Base-by-base conservation (phyloP, 2,797 vertebrate species). In the Cossypha caffra region DNA sequence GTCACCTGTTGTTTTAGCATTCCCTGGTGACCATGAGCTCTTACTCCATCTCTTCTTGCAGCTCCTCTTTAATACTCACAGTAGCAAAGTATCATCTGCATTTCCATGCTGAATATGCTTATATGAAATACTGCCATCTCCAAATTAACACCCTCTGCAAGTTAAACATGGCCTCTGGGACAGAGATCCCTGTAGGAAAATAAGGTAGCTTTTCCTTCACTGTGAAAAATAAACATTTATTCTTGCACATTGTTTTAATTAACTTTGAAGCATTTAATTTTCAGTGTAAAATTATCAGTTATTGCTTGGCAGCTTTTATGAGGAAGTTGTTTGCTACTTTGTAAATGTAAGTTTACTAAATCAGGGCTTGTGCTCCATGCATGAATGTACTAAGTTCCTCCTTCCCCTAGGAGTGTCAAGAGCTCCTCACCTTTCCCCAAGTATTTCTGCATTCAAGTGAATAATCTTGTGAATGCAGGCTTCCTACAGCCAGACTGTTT, bases 301-400 rank as follows among this genome's bases (percentile, higher is more conserved):
- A 13, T 11, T 91, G 52, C 17, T 24, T 33, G 35, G 31, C 23
- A 77, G 42, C 17, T 91, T 79, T 93, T 33, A 26, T 61, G 29
- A 91, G 68, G 75, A 87, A 94, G 52, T 77, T 86, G 26, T 80
- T 91, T 74, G 42, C 48, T 83, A 11, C n/a, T 77, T 91, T 80
- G 58, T 40, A 83, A 96, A 83, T 72, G 35, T 42, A 72, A 16
- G 16, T 69, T 89, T 87, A 48, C 71, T 85, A 58, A 69, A 79
- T 51, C 43, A 61, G 57, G 14, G 29, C 24, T 80, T 88, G 38
- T 80, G 66, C 45, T 93, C 81, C 43, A 78, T 47, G 58, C 47
- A 45, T 84, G 58, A 94, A 54, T 91, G 73, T 83, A 33, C 51
- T 59, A 25, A 40, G 40, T 88, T 84, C 52, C 69, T 86, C 33